Evolutionary conservation across 2,797 vertebrate species (phyloP).

Genomic region (Odontamblyopus lacepedii): DNA sequence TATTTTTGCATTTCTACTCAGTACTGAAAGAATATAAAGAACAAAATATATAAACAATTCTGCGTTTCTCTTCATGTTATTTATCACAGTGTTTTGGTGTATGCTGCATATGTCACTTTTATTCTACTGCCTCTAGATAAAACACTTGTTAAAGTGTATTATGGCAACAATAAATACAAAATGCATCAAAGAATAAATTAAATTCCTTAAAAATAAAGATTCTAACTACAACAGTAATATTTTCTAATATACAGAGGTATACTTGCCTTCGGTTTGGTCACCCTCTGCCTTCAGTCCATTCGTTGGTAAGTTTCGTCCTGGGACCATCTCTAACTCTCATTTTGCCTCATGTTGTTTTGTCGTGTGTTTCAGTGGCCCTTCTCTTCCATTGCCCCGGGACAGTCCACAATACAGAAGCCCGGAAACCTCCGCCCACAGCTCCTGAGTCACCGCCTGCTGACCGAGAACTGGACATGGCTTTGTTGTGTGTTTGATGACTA

Average conservation of each 20-base stretch:
- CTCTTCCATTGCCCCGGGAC: conserved; percentile 21
- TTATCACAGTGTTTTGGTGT: too few relatives aligned
- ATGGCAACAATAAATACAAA: too few relatives aligned
- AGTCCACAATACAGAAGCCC: conserved; percentile 28
- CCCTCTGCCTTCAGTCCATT: conserved; percentile 21
- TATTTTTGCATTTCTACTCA: neutral
- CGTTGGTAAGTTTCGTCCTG: conserved; percentile 28
- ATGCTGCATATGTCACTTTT: too few relatives aligned
- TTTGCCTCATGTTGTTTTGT: conserved; percentile 18
- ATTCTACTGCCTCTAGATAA: too few relatives aligned
- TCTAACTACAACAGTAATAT: too few relatives aligned
- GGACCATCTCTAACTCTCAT: conserved; percentile 59
- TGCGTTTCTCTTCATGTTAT: too few relatives aligned
- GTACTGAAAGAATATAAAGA: too few relatives aligned
- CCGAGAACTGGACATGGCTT: conserved; percentile 35
- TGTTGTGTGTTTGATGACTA: conserved; percentile 32
- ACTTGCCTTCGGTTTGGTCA: conserved; percentile 49
- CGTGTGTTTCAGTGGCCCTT: neutral
- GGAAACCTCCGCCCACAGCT: conserved; percentile 53
- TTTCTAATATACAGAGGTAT: too few relatives aligned
- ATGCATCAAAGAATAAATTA: too few relatives aligned
- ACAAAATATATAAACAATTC: too few relatives aligned
- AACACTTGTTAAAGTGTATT: too few relatives aligned
- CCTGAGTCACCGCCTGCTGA: conserved; percentile 56
- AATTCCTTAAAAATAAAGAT: too few relatives aligned